phyloP scores from a whole-genome alignment of 2,797 vertebrate genomes.

The Sebastes minor region DNA sequence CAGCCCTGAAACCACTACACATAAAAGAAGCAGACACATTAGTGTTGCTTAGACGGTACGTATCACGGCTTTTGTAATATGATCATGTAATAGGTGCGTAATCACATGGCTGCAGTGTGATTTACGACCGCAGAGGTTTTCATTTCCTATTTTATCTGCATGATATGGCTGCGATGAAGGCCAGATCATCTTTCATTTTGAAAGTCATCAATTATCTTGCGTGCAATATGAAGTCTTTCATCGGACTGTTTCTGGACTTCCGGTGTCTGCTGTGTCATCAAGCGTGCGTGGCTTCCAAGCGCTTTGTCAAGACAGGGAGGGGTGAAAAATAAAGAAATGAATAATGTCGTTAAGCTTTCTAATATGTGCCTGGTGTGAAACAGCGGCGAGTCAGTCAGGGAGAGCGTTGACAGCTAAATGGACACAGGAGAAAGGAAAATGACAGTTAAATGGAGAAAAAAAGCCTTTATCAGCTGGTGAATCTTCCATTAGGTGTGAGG shows the following conservation, averaged over 20 bases:
- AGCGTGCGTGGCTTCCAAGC: constrained; percentile 2
- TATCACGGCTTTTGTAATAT: constrained; percentile 47
- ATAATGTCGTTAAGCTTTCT: constrained; percentile 8
- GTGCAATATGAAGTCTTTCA: constrained; percentile 43
- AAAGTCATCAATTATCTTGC: constrained; percentile 42
- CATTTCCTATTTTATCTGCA: constrained; percentile 68
- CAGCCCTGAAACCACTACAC: constrained; percentile 26
- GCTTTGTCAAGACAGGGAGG: not conserved
- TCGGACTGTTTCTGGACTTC: constrained; percentile 17
- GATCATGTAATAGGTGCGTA: constrained; percentile 50
- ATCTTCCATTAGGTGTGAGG: constrained; percentile 29
- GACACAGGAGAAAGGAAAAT: constrained; percentile 12
- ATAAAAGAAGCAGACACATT: constrained; percentile 42
- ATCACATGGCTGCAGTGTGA: constrained; percentile 50
- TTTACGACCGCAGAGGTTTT: constrained; percentile 62
- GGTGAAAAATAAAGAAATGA: not conserved
- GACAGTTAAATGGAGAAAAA: constrained; percentile 32
- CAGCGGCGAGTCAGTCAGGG: not conserved
- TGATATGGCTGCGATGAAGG: constrained; percentile 29
- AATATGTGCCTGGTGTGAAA: constrained; percentile 28
- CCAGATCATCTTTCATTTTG: constrained; percentile 51
- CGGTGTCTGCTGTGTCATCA: constrained; percentile 24
- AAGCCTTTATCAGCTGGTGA: constrained; percentile 9
- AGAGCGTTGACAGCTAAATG: constrained; percentile 38
- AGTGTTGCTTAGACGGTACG: constrained; percentile 21